Evolutionary conservation across 2,113 vertebrate genomes (phyloP).

Genomic region (Pluvialis apricaria): DNA sequence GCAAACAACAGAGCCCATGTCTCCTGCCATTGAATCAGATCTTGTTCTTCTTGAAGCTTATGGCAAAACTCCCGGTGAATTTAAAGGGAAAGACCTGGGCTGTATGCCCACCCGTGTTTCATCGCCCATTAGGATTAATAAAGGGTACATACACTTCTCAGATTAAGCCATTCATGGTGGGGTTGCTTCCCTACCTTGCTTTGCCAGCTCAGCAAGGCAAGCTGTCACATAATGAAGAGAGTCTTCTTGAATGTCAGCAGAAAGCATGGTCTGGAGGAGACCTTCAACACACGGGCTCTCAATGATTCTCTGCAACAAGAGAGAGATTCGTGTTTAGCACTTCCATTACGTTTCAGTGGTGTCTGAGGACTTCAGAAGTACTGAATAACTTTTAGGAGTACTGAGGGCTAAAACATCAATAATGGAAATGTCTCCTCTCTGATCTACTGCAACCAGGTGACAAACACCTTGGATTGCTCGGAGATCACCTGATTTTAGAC

Average conservation of each 20-base stretch:
- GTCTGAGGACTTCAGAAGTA: not conserved
- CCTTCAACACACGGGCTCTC: conserved; percentile 58
- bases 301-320: conserved; percentile 41
- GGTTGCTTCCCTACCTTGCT: conserved; percentile 53
- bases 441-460: not conserved
- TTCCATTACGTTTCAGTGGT: not conserved
- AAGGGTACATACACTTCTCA: not conserved
- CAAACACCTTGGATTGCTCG: not conserved
- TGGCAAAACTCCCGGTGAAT: not conserved
- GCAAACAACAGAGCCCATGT: not conserved
- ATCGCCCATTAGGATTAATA: not conserved
- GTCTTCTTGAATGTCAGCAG: conserved; percentile 14
- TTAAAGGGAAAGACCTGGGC: not conserved
- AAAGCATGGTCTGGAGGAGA: conserved; percentile 54
- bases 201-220: conserved; percentile 65
- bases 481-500: not conserved
- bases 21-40: not conserved
- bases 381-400: not conserved
- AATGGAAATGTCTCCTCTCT: not conserved
- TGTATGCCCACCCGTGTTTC: not conserved
- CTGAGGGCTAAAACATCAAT: not conserved
- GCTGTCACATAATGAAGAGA: conserved; percentile 51
- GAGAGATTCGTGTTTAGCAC: not conserved
- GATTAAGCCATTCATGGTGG: not conserved
- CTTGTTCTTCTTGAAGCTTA: not conserved